phyloP scores from a whole-genome alignment of 2,888 invertebrate genomes.

The Meganola albula region DNA sequence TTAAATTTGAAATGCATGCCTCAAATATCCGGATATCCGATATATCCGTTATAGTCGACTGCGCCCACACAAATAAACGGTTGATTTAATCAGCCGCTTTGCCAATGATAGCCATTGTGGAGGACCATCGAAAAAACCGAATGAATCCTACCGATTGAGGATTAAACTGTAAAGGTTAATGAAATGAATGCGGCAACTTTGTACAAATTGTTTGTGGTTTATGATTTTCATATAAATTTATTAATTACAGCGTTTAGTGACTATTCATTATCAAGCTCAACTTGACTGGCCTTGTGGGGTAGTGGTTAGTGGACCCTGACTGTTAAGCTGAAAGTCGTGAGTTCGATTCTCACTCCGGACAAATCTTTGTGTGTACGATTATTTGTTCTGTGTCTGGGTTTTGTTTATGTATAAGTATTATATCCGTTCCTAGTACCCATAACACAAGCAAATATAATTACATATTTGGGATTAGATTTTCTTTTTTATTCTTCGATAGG shows the following conservation, averaged over 20 bases:
- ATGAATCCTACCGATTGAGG: constrained; percentile 35
- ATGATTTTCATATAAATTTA: too few relatives aligned
- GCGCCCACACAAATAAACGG: constrained; percentile 56
- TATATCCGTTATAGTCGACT: constrained; percentile 40
- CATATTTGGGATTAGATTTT: too few relatives aligned
- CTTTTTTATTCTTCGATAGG: too few relatives aligned
- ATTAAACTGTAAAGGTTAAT: constrained; percentile 42
- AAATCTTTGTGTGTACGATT: neutral
- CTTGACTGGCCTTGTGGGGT: constrained; percentile 10
- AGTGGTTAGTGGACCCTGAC: neutral
- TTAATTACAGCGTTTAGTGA: too few relatives aligned
- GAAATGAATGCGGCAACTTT: constrained; percentile 39
- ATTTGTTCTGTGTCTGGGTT: neutral
- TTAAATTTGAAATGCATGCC: constrained; percentile 32
- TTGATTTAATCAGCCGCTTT: constrained; percentile 54
- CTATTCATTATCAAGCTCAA: constrained; percentile 21
- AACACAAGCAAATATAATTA: neutral
- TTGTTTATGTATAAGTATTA: neutral
- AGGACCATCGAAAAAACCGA: constrained; percentile 36
- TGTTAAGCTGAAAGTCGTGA: neutral
- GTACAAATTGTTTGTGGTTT: too few relatives aligned
- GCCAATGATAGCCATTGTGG: constrained; percentile 31
- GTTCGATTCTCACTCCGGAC: neutral
- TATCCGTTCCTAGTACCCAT: neutral
- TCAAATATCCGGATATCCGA: constrained; percentile 35